A percentile compares a stretch with the other conserved stretches of the same genome.
Evolutionary conservation across 2,888 invertebrate species (phyloP).

Genomic region (Ectemnius lituratus): DNA sequence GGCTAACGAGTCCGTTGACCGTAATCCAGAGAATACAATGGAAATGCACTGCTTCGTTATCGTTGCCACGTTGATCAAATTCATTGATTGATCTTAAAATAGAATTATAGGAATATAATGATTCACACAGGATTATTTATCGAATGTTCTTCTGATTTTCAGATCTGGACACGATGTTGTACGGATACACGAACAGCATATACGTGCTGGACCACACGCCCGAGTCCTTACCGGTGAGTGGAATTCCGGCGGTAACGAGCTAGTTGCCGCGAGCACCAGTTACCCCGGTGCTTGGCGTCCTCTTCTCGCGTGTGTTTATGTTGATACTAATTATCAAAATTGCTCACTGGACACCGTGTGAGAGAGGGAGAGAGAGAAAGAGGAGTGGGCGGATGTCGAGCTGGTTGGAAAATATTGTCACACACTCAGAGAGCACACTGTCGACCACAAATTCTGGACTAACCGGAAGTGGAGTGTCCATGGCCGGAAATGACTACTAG

Average conservation of each 20-base stretch:
- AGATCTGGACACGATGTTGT: constrained; percentile 76
- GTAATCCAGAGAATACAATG: not conserved
- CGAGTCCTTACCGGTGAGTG: constrained; percentile 74
- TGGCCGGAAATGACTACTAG: too few relatives aligned
- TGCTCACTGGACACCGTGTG: constrained; percentile 17
- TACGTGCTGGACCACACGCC: constrained; percentile 75
- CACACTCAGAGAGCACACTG: too few relatives aligned
- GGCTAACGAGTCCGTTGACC: constrained; percentile 2
- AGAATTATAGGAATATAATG: too few relatives aligned
- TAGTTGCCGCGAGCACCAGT: constrained; percentile 26
- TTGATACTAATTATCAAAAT: constrained; percentile 15
- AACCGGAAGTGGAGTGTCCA: too few relatives aligned
- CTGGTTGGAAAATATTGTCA: too few relatives aligned
- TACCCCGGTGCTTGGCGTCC: not conserved
- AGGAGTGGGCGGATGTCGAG: too few relatives aligned
- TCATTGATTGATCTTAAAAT: too few relatives aligned
- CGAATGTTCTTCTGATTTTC: constrained; percentile 49
- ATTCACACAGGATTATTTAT: too few relatives aligned
- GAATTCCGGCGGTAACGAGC: constrained; percentile 35
- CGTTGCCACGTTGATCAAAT: too few relatives aligned
- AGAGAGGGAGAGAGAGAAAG: too few relatives aligned
- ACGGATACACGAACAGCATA: constrained; percentile 76
- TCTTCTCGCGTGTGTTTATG: constrained; percentile 11
- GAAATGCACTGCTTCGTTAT: too few relatives aligned
- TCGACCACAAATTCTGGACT: too few relatives aligned